phyloP scores from a whole-genome alignment of 2,888 invertebrate genomes.

The Eudasyphora cyanicolor region DNA sequence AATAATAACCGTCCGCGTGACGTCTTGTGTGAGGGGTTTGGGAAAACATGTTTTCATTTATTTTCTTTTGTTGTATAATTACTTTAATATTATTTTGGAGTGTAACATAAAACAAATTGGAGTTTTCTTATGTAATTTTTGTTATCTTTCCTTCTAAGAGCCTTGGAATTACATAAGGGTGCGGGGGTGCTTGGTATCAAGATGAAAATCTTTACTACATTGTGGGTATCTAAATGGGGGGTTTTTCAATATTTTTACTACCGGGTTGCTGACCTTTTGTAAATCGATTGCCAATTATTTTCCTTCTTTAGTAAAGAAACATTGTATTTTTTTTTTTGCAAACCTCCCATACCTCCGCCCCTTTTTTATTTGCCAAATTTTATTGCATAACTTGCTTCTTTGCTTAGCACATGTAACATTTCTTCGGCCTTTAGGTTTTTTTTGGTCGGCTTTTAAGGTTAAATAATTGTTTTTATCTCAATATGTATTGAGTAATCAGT shows the following conservation, averaged over 20 bases:
- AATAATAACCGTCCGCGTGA: slow-evolving; percentile 36
- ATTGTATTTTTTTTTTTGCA: too few species aligned
- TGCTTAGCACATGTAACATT: neutral
- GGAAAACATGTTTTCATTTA: neutral
- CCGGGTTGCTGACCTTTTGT: neutral
- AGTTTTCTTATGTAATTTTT: neutral
- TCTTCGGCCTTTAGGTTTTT: slow-evolving; percentile 8
- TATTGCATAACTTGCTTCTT: slow-evolving; percentile 48
- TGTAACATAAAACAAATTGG: neutral
- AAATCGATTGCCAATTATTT: neutral
- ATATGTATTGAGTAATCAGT: slow-evolving; percentile 36
- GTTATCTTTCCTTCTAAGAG: neutral
- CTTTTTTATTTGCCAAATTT: slow-evolving; percentile 26
- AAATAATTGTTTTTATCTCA: slow-evolving; percentile 33
- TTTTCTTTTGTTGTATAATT: slow-evolving; percentile 11
- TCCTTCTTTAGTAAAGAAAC: neutral
- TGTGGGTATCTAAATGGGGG: too few species aligned
- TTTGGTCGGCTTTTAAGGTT: slow-evolving; percentile 23
- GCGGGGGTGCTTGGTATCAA: neutral
- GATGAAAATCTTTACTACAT: too few species aligned
- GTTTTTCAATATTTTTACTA: too few species aligned
- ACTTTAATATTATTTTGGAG: neutral
- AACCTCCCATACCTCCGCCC: neutral
- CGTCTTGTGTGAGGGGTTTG: neutral
- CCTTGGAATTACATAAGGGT: neutral